Evolutionary conservation across 2,888 invertebrate genomes (phyloP).

Genomic region (Nomada ferruginata): DNA sequence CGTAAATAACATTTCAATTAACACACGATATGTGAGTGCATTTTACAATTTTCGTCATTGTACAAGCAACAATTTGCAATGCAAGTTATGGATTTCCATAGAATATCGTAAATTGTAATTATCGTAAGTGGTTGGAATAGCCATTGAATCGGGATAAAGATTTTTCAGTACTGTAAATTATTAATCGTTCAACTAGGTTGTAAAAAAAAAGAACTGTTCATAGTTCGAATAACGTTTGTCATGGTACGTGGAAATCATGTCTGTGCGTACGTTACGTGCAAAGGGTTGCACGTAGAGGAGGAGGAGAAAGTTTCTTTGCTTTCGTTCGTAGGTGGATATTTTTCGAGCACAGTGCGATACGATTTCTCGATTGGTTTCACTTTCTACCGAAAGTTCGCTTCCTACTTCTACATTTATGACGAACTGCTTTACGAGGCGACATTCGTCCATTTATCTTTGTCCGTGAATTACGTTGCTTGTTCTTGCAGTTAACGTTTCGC

Average conservation of each 20-base stretch:
- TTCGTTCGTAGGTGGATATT: conserved; percentile 55
- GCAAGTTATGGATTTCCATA: not conserved
- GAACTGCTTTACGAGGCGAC: conserved; percentile 27
- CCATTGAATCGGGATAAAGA: not conserved
- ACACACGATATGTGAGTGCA: not conserved
- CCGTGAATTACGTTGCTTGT: conserved; percentile 10
- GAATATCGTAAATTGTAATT: conserved; percentile 10
- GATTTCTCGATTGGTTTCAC: conserved; percentile 53
- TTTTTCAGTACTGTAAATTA: not conserved
- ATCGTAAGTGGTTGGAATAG: not conserved
- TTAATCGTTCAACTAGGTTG: not conserved
- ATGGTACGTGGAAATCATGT: not conserved
- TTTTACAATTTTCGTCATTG: conserved; percentile 9
- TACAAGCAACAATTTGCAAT: conserved; percentile 7
- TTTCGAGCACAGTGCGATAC: conserved; percentile 24
- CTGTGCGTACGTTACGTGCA: not conserved
- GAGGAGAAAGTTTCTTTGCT: conserved; percentile 57
- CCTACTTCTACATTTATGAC: conserved; percentile 20
- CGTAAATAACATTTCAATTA: conserved; percentile 60
- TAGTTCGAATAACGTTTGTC: not conserved
- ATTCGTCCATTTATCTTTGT: conserved; percentile 29
- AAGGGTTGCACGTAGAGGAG: conserved; percentile 27
- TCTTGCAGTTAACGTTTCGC: not conserved
- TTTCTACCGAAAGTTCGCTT: conserved; percentile 59
- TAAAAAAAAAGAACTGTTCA: not conserved